A percentile compares a stretch with the other conserved stretches of the same genome.
Conservation (phyloP, 1,140 invertebrate genomes). For the Vanessa atalanta region DNA sequence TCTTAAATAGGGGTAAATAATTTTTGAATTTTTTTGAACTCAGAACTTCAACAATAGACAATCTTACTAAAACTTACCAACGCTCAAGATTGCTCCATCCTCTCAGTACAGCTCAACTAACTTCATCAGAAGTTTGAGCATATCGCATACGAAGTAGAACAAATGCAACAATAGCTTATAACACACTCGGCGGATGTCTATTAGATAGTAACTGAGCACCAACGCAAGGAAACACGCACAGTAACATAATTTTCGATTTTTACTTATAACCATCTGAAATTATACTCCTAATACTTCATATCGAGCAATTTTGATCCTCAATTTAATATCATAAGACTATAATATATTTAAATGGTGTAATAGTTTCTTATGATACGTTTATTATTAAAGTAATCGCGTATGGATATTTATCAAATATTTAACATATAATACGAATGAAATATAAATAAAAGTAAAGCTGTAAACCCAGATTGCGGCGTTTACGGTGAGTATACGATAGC, state of each 20-base stretch:
- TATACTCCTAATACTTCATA: constrained; percentile 2
- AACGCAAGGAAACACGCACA: constrained; percentile 46
- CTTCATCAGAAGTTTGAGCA: constrained; percentile 70
- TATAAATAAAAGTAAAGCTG: neutral
- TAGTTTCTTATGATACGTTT: too few species aligned
- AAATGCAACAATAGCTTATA: constrained; percentile 65
- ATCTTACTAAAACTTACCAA: constrained; percentile 27
- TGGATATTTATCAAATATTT: neutral
- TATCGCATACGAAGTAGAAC: constrained; percentile 67
- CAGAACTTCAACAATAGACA: neutral
- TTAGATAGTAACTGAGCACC: constrained; percentile 53
- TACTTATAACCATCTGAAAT: constrained; percentile 74
- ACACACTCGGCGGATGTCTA: constrained; percentile 66
- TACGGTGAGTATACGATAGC: neutral
- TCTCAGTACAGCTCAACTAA: constrained; percentile 69
- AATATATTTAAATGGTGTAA: too few species aligned
- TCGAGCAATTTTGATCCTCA: constrained; percentile 1
- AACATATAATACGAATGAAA: neutral
- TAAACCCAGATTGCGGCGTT: neutral
- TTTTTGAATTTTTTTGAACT: neutral
- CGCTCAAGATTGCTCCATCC: constrained; percentile 40
- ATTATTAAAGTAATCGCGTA: too few species aligned
- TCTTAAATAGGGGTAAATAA: neutral
- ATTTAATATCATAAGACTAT: neutral
- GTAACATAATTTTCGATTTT: constrained; percentile 58